Evolutionary conservation across 2,797 vertebrate genomes (phyloP).

Genomic region (Coilia nasus): DNA sequence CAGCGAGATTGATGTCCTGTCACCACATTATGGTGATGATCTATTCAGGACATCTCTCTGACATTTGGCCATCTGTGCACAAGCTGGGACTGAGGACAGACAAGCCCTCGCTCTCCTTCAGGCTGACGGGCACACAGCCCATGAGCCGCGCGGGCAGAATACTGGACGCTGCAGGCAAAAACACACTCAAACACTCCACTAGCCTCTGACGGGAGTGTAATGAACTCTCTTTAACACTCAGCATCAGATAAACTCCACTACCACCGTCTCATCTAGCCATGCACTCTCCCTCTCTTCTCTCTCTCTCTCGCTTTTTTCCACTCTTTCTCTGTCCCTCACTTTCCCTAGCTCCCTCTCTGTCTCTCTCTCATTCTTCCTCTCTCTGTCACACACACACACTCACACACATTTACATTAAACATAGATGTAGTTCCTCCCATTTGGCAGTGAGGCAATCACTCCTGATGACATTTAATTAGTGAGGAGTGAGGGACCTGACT

Average conservation of each 20-base stretch:
- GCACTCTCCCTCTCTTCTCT: not conserved
- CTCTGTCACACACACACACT: not conserved
- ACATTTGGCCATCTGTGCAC: conserved; percentile 72
- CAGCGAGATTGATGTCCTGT: conserved; percentile 63
- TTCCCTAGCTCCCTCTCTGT: not conserved
- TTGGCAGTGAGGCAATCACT: conserved; percentile 40
- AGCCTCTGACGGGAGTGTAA: not conserved
- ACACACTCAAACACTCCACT: not conserved
- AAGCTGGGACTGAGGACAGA: conserved; percentile 36
- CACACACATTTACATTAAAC: conserved; percentile 13
- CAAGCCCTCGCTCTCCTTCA: not conserved
- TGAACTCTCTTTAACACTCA: not conserved
- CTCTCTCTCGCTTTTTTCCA: not conserved
- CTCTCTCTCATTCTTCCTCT: not conserved
- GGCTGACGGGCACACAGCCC: not conserved
- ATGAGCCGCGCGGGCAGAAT: not conserved
- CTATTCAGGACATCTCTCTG: conserved; percentile 64
- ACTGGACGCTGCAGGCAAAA: not conserved
- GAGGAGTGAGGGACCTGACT: conserved; percentile 38
- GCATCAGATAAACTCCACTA: not conserved
- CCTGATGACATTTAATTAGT: conserved; percentile 69
- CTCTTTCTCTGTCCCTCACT: not conserved
- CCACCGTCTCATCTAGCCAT: not conserved
- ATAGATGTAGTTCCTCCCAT: not conserved
- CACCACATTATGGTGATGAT: conserved; percentile 57